Conservation (phyloP, 2,888 invertebrate species). For the Habroteleia sp. region DNA sequence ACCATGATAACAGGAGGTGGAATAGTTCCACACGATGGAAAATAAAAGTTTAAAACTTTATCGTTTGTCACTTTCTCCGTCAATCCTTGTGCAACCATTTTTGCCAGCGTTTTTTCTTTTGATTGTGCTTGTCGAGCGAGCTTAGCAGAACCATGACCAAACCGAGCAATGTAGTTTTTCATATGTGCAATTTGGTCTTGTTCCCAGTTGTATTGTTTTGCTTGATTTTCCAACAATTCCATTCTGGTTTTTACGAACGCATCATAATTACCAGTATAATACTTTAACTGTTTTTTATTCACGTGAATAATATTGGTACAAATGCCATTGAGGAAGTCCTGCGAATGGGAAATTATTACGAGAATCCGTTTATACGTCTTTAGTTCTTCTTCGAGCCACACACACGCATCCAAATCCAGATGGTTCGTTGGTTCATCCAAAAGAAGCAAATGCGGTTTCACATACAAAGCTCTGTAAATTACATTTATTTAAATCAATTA, state of each 20-base stretch:
- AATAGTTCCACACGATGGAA: conserved; percentile 95
- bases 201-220: conserved; percentile 99
- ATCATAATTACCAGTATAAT: conserved; percentile 98
- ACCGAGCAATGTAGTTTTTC: conserved; percentile 98
- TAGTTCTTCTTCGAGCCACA: conserved; percentile 99
- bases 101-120: conserved; percentile 99
- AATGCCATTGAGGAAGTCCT: conserved; percentile 99
- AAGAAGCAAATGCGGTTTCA: conserved; percentile 97
- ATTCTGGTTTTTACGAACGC: conserved; percentile 95
- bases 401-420: conserved; percentile 98
- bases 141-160: conserved; percentile 99
- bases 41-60: conserved; percentile 96
- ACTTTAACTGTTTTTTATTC: conserved; percentile 94
- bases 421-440: conserved; percentile 99
- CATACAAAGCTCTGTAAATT: conserved; percentile 90
- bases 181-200: conserved; percentile 99
- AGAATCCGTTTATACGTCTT: conserved; percentile 97
- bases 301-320: conserved; percentile 98
- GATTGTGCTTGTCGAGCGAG: conserved; percentile 99
- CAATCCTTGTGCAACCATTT: conserved; percentile 99
- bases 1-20: conserved; percentile 99
- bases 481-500: too few relatives aligned
- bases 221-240: conserved; percentile 98
- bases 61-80: conserved; percentile 97
- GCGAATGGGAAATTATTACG: conserved; percentile 99